Base-by-base conservation (phyloP, 2,888 invertebrate species). In the Cynaeus angustus region DNA sequence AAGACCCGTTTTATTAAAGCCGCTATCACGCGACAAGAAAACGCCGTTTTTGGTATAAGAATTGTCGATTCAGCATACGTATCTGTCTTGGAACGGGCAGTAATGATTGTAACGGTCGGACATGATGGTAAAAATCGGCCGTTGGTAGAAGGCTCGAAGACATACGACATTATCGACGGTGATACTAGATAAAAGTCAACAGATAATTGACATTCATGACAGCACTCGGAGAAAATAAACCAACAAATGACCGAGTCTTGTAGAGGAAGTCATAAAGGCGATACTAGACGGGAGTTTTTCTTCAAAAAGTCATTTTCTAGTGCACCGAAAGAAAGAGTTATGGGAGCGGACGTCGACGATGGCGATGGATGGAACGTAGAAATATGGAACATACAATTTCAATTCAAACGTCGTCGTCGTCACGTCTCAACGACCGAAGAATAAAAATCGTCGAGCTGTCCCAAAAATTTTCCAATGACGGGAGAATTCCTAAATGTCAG, bases 261-360 rank as follows among this genome's bases (percentile, higher is more conserved):
- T 75, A 75, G 72, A 75, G 76, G 75, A 75, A 76, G 74, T 75
- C 50, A 74, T 74, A 76, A 76, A 74, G 70, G 67, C 71, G 74
- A 62, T 50, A 43, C 53, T 67, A 6, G 21, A 48, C 21, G 45
- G 9, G 26, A 21, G 28, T 53, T 64, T 64, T 64, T 64, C 12
- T 10, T 26, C 37, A 38, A 62, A 38, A 62, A 12, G 3, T 3
- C 48, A 46, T 59, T 61, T 58, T 58, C 58, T 45, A 45, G 43
- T n/a, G 12, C 33, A 21, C 21, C 4, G 21, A 21, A 21, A 21
- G 21, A 21, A 58, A 16, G 30, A 58, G 45, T 58, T 58, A 58
- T 37, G 33, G 45, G 6, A 10, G 28, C 43, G 45, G 58, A 58
- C 9, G 37, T 33, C 12, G 52, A 37, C 30, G 10, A 55, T 38